Base-by-base conservation (phyloP, 2,113 vertebrate species). In the Garra rufa region DNA sequence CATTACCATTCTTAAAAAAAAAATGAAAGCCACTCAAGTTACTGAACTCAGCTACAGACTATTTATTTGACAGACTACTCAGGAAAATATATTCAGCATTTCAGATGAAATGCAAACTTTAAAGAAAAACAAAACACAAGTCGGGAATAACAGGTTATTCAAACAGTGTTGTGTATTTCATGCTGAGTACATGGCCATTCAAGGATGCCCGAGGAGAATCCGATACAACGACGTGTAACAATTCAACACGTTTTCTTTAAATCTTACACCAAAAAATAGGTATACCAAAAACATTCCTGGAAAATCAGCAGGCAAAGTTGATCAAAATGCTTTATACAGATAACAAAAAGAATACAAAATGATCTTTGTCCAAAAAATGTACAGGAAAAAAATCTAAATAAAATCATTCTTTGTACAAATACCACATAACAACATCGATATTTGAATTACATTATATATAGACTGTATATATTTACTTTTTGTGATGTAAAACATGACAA, bases 401-500 rank as follows among this genome's bases (percentile, higher is more conserved):
- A 95, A 94, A 93, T 92, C 92, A 89, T 86, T 90, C 85, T 90
- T 94, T 97, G 95, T 98, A 99, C 97, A 98, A 97, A 98, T 96
- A 96, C 94, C 96, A 98, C 97, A 95, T 93, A 96, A 97, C 95
- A 96, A 97, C 96, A 96, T 94, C 94, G 88, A 95, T 92, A 92
- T 92, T 91, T 93, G 89, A 92, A 92, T 95, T 94, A 93, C 92
- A 94, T 94, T 94, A 94, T 89, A 87, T 89, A 87, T 88, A 91
- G 94, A 94, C 88, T 88, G 95, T 93, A 95, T 88, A 81, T 83
- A 90, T 96, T 94, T 92, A 74, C 89, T 92, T 92, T 92, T 92
- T 92, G 90, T 91, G 91, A 96, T 95, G 93, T 95, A 94, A 94
- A 95, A 97, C 94, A 93, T 94, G 93, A 94, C 90, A 91, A 93